phyloP scores from a whole-genome alignment of 2,888 invertebrate genomes.

The Dryobotodes eremita region DNA sequence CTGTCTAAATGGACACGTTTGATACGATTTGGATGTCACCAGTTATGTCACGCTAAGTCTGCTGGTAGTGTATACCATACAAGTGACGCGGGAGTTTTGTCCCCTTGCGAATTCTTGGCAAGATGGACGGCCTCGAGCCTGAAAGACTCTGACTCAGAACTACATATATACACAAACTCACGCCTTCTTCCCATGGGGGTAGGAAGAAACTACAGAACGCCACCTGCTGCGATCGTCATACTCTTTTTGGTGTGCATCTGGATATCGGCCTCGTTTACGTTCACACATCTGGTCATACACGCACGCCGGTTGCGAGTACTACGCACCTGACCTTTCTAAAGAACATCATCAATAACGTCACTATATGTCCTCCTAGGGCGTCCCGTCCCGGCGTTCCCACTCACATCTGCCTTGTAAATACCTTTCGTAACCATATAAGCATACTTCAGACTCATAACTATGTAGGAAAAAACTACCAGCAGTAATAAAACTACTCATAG shows the following conservation, averaged over 20 bases:
- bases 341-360: neutral
- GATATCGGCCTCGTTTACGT: neutral
- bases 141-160: neutral
- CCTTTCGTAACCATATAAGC: neutral
- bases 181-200: neutral
- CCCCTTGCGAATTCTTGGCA: neutral
- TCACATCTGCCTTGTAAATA: neutral
- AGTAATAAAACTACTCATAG: neutral
- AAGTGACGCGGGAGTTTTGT: too few species aligned
- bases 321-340: neutral
- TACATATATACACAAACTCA: too few species aligned
- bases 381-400: neutral
- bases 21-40: neutral
- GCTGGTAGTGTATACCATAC: too few species aligned
- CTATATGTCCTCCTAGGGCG: neutral
- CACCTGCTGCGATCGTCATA: neutral
- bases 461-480: neutral
- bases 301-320: neutral
- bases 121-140: neutral
- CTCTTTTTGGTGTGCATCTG: neutral
- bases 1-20: too few species aligned
- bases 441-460: neutral
- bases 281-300: neutral
- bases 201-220: neutral
- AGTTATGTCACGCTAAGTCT: neutral